Evolutionary conservation across 2,113 vertebrate species (phyloP).

Genomic region (Eonycteris spelaea): DNA sequence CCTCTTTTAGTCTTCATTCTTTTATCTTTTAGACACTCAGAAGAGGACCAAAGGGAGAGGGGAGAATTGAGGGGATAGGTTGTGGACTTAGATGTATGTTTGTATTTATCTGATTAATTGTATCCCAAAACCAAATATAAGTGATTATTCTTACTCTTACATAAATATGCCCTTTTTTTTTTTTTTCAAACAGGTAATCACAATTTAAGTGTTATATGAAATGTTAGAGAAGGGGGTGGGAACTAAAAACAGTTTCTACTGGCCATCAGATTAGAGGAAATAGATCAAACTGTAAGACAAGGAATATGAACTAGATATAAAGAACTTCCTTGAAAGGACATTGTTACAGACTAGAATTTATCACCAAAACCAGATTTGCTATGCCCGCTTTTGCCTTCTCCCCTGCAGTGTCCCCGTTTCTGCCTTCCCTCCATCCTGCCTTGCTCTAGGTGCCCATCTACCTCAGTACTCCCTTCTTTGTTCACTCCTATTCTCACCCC

Average conservation of each 20-base stretch:
- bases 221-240: neutral
- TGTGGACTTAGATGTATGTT: neutral
- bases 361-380: neutral
- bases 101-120: constrained; percentile 5
- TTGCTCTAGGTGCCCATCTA: neutral
- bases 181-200: constrained; percentile 19
- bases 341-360: neutral
- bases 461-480: neutral
- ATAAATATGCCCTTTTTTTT: neutral
- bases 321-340: constrained; percentile 10
- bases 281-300: neutral
- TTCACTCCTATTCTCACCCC: neutral
- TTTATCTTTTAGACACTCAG: neutral
- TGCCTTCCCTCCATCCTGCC: neutral
- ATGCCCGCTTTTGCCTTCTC: neutral
- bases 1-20: neutral
- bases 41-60: neutral
- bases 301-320: neutral
- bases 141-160: neutral
- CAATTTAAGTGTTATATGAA: constrained; percentile 12
- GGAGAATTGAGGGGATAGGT: neutral
- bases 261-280: neutral
- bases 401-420: neutral
- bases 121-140: neutral
- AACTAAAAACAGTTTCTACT: neutral